Evolutionary conservation across 2,113 vertebrate species (phyloP).

Genomic region (Nothobranchius furzeri): DNA sequence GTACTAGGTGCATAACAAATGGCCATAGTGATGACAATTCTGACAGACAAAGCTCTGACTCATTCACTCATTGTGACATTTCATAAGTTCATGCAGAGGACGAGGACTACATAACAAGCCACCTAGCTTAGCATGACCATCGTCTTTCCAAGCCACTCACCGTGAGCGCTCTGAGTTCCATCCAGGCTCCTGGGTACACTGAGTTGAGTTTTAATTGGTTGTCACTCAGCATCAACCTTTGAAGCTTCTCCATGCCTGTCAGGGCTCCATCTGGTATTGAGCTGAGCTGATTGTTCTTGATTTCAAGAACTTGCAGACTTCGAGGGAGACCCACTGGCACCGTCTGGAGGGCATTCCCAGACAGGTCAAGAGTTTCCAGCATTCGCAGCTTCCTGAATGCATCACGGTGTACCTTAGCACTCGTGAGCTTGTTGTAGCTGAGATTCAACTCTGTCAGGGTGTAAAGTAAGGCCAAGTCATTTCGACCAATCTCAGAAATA

Average conservation of each 20-base stretch:
- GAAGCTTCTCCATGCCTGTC: conserved; percentile 88
- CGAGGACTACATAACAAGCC: background rate
- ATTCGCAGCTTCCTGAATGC: conserved; percentile 93
- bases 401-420: conserved; percentile 85
- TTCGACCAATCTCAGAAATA: conserved; percentile 89
- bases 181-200: conserved; percentile 89
- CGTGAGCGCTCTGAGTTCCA: conserved; percentile 86
- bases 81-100: background rate
- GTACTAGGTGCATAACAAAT: background rate
- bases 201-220: conserved; percentile 90
- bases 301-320: conserved; percentile 86
- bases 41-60: background rate
- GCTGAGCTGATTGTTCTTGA: conserved; percentile 89
- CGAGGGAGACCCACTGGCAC: conserved; percentile 89
- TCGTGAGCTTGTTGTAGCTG: conserved; percentile 95
- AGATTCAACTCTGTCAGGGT: conserved; percentile 95
- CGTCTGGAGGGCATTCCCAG: conserved; percentile 86
- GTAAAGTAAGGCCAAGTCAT: conserved; percentile 89
- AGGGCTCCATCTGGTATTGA: conserved; percentile 85
- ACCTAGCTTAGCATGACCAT: background rate
- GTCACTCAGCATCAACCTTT: conserved; percentile 87
- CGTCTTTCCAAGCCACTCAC: conserved; percentile 71
- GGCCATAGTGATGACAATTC: background rate
- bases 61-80: no score
- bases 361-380: conserved; percentile 90